A percentile compares a stretch with the other conserved stretches of the same genome.
Evolutionary conservation across 2,797 vertebrate genomes (phyloP).

Genomic region (Falco rusticolus): DNA sequence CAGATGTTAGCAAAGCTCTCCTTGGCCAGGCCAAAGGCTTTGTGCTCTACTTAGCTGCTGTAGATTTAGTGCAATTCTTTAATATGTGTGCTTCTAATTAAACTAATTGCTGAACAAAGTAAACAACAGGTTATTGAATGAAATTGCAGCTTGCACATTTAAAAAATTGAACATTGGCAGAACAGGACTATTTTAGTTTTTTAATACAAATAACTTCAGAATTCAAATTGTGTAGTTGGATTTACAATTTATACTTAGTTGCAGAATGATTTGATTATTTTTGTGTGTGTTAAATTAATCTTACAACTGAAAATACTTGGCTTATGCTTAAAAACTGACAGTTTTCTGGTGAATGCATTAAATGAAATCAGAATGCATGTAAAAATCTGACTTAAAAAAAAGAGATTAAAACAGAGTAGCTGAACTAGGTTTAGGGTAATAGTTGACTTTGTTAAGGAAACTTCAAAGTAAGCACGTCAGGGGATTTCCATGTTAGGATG

Average conservation of each 20-base stretch:
- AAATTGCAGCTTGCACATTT: not conserved
- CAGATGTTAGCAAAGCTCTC: not conserved
- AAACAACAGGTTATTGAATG: not conserved
- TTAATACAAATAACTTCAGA: conserved; percentile 1
- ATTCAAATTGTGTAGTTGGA: not conserved
- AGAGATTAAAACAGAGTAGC: not conserved
- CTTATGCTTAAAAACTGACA: not conserved
- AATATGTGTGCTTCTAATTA: conserved; percentile 37
- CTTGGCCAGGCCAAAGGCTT: not conserved
- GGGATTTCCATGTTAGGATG: not conserved
- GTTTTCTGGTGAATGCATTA: not conserved
- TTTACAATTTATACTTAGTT: conserved; percentile 38
- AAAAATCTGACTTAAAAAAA: not conserved
- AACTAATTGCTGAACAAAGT: conserved; percentile 47
- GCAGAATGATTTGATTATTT: conserved; percentile 20
- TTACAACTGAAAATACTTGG: not conserved
- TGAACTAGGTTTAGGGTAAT: not conserved
- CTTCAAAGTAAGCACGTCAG: not conserved
- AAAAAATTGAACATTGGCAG: not conserved
- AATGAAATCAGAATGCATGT: not conserved
- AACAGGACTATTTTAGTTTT: conserved; percentile 28
- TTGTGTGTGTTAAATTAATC: conserved; percentile 11
- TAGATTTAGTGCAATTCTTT: conserved; percentile 29
- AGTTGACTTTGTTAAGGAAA: not conserved
- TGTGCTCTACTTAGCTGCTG: conserved; percentile 13